These are phyloP conservation scores for Vesta saturnalis DNA, from an alignment of 2,888 invertebrate species.

Conservation along the genomic window DNA sequence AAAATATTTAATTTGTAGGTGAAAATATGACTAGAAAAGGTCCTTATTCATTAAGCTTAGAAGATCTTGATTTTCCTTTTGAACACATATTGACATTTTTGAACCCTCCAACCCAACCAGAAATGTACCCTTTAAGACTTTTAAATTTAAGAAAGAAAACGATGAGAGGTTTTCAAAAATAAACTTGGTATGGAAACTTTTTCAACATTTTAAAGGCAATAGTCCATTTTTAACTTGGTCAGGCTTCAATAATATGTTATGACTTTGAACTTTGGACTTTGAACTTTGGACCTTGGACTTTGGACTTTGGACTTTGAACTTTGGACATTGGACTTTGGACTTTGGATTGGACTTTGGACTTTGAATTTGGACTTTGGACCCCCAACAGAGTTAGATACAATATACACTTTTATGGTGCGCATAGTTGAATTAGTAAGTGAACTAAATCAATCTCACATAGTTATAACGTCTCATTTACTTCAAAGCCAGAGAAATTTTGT, in stretches of 20 bases:
- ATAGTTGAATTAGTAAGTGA: slow-evolving; percentile 28
- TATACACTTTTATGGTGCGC: slow-evolving; percentile 29
- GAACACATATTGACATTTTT: neutral
- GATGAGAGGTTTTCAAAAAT: neutral
- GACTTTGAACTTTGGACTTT: too few species aligned
- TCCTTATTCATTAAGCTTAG: too few species aligned
- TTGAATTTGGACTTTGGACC: neutral
- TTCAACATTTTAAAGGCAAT: neutral
- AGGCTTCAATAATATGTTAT: neutral
- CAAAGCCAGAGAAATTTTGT: slow-evolving; percentile 36
- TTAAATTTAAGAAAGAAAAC: neutral
- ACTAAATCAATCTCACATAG: slow-evolving; percentile 19
- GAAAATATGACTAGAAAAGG: neutral
- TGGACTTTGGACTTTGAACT: too few species aligned
- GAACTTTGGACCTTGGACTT: too few species aligned
- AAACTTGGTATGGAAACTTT: neutral
- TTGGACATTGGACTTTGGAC: too few species aligned
- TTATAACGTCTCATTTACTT: slow-evolving; percentile 23
- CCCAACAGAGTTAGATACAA: slow-evolving; percentile 36
- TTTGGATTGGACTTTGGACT: too few species aligned
- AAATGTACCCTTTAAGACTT: neutral
- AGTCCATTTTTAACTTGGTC: neutral
- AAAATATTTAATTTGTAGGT: neutral
- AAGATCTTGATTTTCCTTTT: neutral
- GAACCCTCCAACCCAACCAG: neutral